These are phyloP conservation scores for Nyctereutes procyonoides DNA, from an alignment of 2,113 vertebrate genomes.

Conservation along the genomic window DNA sequence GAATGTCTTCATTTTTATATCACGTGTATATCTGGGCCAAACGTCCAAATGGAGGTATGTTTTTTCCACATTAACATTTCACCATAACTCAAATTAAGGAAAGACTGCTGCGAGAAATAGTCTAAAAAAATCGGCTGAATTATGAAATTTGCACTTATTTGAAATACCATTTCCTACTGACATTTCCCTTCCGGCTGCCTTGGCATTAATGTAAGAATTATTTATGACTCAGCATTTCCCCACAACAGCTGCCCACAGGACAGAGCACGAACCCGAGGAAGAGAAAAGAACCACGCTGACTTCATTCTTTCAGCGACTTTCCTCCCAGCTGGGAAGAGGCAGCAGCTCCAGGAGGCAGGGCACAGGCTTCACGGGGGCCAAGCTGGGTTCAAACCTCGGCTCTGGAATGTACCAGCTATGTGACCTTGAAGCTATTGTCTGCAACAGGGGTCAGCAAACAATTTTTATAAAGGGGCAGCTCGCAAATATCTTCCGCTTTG, in stretches of 20 bases:
- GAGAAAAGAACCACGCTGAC: neutral
- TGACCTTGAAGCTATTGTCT: neutral
- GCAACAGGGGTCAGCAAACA: neutral
- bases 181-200: conserved; percentile 62
- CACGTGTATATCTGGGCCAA: neutral
- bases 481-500: neutral
- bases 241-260: conserved; percentile 51
- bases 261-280: neutral
- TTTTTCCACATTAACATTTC: neutral
- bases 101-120: conserved; percentile 58
- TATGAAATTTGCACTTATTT: conserved; percentile 65
- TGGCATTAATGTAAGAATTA: conserved; percentile 65
- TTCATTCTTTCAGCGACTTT: neutral
- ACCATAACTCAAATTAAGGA: conserved; percentile 58
- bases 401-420: neutral
- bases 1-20: conserved; percentile 47
- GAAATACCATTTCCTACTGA: conserved; percentile 77
- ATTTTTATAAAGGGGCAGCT: neutral
- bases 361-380: rapidly evolving
- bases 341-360: rapidly evolving
- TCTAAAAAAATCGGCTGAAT: conserved; percentile 56
- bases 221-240: conserved; percentile 68
- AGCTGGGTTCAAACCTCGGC: neutral
- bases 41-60: conserved; percentile 26
- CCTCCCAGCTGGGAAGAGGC: no score